These are phyloP conservation scores for Bombus affinis DNA, from an alignment of 1,140 invertebrate genomes.

Conservation along the genomic window DNA sequence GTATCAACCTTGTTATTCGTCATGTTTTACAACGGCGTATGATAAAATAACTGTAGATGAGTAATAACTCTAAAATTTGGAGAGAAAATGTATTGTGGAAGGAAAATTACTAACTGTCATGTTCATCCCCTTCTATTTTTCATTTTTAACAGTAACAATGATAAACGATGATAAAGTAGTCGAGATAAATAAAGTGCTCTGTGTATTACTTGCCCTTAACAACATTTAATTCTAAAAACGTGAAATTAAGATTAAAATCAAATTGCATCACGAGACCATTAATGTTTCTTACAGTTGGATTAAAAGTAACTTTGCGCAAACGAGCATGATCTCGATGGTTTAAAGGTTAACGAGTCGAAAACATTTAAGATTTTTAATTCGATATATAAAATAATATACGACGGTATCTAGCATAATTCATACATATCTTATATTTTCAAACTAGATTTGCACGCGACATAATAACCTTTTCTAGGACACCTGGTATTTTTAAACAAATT, in stretches of 20 bases:
- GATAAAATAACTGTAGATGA: too few relatives aligned
- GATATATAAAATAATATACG: neutral
- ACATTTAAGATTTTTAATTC: neutral
- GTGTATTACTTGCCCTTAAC: neutral
- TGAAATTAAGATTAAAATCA: slow-evolving; percentile 10
- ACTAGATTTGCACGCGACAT: too few relatives aligned
- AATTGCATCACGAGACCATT: neutral
- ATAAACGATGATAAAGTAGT: neutral
- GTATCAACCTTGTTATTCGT: too few relatives aligned
- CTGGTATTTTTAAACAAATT: too few relatives aligned
- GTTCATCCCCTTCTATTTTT: too few relatives aligned
- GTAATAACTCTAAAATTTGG: too few relatives aligned
- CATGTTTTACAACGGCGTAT: too few relatives aligned
- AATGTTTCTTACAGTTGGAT: neutral
- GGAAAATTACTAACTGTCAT: too few relatives aligned
- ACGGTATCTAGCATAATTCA: too few relatives aligned
- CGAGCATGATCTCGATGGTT: neutral
- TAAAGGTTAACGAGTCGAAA: slow-evolving; percentile 11
- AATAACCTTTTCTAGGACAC: too few relatives aligned
- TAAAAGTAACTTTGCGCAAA: neutral
- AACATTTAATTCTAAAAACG: neutral
- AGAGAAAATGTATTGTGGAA: too few relatives aligned
- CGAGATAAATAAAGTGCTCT: neutral
- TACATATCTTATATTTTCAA: too few relatives aligned
- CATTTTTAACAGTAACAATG: neutral